phyloP scores from a whole-genome alignment of 2,113 vertebrate genomes.

The Eurystomus gularis region DNA sequence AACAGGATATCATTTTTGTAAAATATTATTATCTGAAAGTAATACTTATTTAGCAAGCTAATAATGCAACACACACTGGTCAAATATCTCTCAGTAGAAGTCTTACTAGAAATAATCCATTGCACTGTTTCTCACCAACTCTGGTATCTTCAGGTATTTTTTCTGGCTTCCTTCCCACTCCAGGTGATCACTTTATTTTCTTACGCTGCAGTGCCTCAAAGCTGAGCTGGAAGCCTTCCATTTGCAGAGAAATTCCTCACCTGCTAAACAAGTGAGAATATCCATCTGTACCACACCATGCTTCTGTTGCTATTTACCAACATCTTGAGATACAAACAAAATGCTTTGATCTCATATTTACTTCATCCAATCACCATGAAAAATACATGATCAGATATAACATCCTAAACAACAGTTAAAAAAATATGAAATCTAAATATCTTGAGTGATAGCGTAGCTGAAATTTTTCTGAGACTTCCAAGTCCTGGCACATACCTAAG shows the following conservation, averaged over 20 bases:
- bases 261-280: neutral
- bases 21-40: neutral
- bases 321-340: neutral
- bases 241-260: neutral
- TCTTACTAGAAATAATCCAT: neutral
- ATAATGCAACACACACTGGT: neutral
- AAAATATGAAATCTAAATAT: neutral
- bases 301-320: neutral
- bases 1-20: neutral
- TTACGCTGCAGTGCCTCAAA: neutral
- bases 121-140: neutral
- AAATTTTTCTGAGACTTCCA: neutral
- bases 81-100: neutral
- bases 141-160: neutral
- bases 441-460: neutral
- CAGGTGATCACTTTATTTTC: neutral
- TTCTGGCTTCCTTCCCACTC: neutral
- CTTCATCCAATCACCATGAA: neutral
- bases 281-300: neutral
- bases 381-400: neutral
- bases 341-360: neutral
- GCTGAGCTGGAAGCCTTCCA: neutral
- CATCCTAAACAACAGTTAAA: neutral
- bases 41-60: neutral
- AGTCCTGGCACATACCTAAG: neutral